Evolutionary conservation across 2,113 vertebrate species (phyloP), one percentile per base, ranked within the genome.

Genomic region (Phoenicopterus ruber): DNA sequence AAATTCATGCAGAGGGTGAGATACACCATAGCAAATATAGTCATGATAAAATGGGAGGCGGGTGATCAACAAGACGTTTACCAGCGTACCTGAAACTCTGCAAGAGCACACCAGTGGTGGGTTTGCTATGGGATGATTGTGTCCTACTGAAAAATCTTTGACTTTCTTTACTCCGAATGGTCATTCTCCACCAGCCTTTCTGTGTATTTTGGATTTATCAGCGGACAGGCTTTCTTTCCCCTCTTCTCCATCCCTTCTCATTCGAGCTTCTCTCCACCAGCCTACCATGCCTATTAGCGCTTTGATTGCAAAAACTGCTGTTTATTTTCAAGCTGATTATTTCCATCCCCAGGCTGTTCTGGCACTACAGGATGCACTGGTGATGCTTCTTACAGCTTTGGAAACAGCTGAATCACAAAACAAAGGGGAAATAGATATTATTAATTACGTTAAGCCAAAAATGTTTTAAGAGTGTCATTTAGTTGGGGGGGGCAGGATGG

Each of bases 251-350:
- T 58, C 10, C 29, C 13, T 76, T 76, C 26, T 73, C 4, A 0
- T 59, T 58, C 0, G 0, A 59, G 36, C 22, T 63, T 69, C 54
- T 57, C 38, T 52, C 65, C 5, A 1, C 52, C 52, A 84, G 36
- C 61, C 34, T 63, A 52, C 34, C 21, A 5, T 84, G 38, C n/a
- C 42, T 86, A 18, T 86, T 54, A 47, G 59, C 0, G 0, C 31
- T 91, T 79, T 29, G 71, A 73, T 52, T 82, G 34, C 31, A 88
- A 88, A 90, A 59, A 66, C 1, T 1, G 2, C 40, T 83, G 26
- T 86, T 94, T 84, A 70, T 95, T 95, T 96, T 82, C 91, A 76
- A 80, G 36, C 58, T 91, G 65, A 82, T 94, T 85, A 65, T 87
- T 94, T 91, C 58, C 25, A 1, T 89, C 87, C 70, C 54, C 25